Evolutionary conservation across 2,113 vertebrate genomes (phyloP).

Genomic region (Calcarius ornatus): DNA sequence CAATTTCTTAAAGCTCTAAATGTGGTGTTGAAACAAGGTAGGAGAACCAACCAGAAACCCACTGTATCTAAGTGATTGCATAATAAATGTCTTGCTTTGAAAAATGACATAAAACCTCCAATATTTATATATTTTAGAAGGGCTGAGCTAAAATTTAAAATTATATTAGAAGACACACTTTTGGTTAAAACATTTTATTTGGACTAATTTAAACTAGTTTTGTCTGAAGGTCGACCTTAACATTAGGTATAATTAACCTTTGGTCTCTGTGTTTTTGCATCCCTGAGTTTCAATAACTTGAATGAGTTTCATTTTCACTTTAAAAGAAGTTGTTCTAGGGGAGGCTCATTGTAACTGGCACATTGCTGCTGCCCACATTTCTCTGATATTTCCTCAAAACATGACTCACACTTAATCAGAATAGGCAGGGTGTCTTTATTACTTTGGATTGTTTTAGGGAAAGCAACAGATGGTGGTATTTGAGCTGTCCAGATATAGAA

Average conservation of each 20-base stretch:
- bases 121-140: background rate
- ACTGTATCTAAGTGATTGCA: background rate
- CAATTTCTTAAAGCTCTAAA: background rate
- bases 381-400: background rate
- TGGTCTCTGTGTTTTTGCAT: background rate
- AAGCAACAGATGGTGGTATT: background rate
- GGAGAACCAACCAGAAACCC: background rate
- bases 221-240: background rate
- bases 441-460: background rate
- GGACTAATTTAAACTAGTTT: background rate
- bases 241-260: background rate
- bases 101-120: background rate
- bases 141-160: background rate
- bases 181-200: background rate
- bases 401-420: background rate
- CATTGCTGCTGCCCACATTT: background rate
- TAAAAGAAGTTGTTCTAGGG: background rate
- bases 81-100: background rate
- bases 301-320: slow-evolving; percentile 30
- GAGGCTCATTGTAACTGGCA: background rate
- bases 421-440: background rate
- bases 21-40: background rate
- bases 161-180: background rate
- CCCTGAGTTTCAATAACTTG: background rate
- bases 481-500: background rate